Percentiles rank a stretch among this genome's conserved stretches.
These are phyloP conservation scores for Polydrusus tereticollis DNA, from an alignment of 2,888 invertebrate species.

Conservation along the genomic window DNA sequence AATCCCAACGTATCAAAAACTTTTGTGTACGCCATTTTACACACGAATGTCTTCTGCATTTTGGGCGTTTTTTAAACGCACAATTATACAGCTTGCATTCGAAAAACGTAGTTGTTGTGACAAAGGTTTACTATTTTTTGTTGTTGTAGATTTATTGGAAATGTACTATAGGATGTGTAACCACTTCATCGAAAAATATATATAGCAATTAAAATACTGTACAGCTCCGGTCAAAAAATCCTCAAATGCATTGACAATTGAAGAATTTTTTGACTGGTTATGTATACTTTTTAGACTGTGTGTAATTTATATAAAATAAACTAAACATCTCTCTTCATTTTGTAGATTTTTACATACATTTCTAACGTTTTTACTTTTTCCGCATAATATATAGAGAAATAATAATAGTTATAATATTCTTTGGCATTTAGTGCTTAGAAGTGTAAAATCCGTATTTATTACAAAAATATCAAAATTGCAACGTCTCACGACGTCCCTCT, in stretches of 20 bases:
- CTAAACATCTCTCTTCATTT: conserved; percentile 14
- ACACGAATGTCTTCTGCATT: not conserved
- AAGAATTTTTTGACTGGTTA: not conserved
- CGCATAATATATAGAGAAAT: not conserved
- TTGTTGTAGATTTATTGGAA: conserved; percentile 4
- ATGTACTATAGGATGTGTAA: conserved; percentile 31
- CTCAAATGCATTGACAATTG: not conserved
- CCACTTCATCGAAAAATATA: conserved; percentile 42
- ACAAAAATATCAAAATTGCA: too few relatives aligned
- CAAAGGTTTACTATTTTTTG: not conserved
- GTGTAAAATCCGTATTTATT: not conserved
- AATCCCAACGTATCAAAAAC: too few relatives aligned
- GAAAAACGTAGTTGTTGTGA: not conserved
- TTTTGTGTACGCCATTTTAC: not conserved
- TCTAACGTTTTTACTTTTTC: conserved; percentile 29
- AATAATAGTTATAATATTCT: not conserved
- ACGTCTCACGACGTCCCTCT: too few relatives aligned
- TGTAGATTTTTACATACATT: conserved; percentile 43
- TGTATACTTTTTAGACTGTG: conserved; percentile 12
- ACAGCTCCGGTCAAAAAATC: not conserved
- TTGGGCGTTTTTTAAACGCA: conserved; percentile 12
- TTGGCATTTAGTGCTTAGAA: too few relatives aligned
- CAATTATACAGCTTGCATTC: conserved; percentile 4
- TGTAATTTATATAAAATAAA: conserved; percentile 23
- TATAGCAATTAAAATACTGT: conserved; percentile 20